Evolutionary conservation across 2,113 vertebrate species (phyloP), one percentile per base, ranked within the genome.

Genomic region (Amphilophus citrinellus): DNA sequence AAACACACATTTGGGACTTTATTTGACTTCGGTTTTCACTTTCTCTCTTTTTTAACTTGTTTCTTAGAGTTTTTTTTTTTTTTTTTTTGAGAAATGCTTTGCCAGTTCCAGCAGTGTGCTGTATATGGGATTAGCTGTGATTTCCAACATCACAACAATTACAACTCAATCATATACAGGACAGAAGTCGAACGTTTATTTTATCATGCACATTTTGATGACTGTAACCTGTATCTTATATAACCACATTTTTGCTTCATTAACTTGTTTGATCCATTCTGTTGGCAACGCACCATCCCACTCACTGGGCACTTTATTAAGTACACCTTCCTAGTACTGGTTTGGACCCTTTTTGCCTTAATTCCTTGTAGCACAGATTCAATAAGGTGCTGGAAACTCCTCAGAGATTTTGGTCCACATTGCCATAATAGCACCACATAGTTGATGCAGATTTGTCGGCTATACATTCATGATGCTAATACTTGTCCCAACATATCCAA

Each of bases 201-300:
- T 27, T 27, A 27, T 27, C 24, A 27, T 27, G 24, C 24, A 68
- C 39, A 53, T 53, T 32, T 32, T 73, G 44, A 50, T 32, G 44
- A 73, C 44, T 53, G 10, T 3, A 71, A 71, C 3, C 10, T 73
- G 3, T 3, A 32, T 20, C 24, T 73, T 73, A 13, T 20, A 73
- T 53, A 32, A 73, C 17, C 3, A 20, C 30, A 73, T 10, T 32
- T 32, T 73, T 53, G 47, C 27, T 27, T 5, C 27, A 50, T 50
- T 42, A 20, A 62, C 6, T 30, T 42, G 37, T 60, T 32, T 27
- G 30, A 7, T 65, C 14, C 60, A 37, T 62, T 39, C 50, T 65
- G 37, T 79, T 50, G 75, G 32, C 66, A 53, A 50, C 32, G 17
- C 17, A 71, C 24, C 58, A 87, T 68, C 79, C 59, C 58, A 60